Conservation (phyloP, 2,888 invertebrate genomes). For the Heliconius aoede region DNA sequence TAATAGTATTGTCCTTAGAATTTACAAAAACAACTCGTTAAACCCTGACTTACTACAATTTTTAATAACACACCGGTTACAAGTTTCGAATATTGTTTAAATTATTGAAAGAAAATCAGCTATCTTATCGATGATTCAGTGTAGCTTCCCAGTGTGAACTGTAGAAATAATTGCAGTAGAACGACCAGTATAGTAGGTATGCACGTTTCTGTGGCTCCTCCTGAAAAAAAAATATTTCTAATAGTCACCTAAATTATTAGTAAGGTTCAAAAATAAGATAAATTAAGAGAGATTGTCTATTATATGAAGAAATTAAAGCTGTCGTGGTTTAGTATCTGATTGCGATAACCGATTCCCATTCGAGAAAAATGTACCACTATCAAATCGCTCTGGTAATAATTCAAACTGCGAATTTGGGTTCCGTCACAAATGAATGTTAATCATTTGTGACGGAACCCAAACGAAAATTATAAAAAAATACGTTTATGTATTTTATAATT, state of each 20-base stretch:
- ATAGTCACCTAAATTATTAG: neutral
- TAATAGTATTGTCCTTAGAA: constrained; percentile 46
- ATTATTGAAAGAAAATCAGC: constrained; percentile 54
- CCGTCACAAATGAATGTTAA: too few species aligned
- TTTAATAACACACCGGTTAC: constrained; percentile 29
- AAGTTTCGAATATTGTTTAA: neutral
- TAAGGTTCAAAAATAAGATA: neutral
- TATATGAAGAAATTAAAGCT: neutral
- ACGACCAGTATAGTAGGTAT: constrained; percentile 71
- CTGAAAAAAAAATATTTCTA: constrained; percentile 45
- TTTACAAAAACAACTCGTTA: constrained; percentile 49
- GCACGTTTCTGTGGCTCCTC: constrained; percentile 68
- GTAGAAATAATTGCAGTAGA: constrained; percentile 66
- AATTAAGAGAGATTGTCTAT: neutral
- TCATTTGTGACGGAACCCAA: too few species aligned
- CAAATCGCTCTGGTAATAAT: neutral
- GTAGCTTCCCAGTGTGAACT: constrained; percentile 68
- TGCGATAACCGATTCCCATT: too few species aligned
- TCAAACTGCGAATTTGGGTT: neutral
- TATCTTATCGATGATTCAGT: constrained; percentile 74
- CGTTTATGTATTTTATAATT: too few species aligned
- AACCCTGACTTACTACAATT: constrained; percentile 50
- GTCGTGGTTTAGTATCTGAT: neutral
- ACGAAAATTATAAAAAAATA: too few species aligned
- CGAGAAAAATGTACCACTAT: too few species aligned